Base-by-base conservation (phyloP, 2,888 invertebrate genomes). In the Clostera curtula region DNA sequence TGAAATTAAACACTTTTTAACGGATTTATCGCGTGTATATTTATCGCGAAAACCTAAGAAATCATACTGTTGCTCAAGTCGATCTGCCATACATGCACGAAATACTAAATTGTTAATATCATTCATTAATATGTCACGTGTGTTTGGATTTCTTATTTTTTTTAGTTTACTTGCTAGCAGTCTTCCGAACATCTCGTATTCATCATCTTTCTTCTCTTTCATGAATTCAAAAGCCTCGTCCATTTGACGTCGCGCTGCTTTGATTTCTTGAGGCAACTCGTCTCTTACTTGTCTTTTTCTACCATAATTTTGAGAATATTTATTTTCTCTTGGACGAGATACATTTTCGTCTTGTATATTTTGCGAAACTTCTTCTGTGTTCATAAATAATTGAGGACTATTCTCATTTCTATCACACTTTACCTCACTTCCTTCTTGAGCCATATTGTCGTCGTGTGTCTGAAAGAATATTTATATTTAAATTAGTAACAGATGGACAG, bases 161-260 rank as follows among this genome's bases (percentile, higher is more conserved):
- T 6, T 15, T 15, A 15, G 6, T 15, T 15, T 15, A 6, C 15
- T 15, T 6, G 15, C 15, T 5, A 15, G 6, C 6, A 15, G 6
- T 6, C 6, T 15, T 4, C 15, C 15, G 6, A 15, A 15, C 4
- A 15, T 15, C 6, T 15, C 15, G 6, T 6, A 15, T 15, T 15
- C 15, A 15, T 5, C 6, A 15, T 15, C 6, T 6, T 5, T 15
- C 4, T 6, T 15, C 6, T 6, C 4, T 15, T 15, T 15, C 4
- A 15, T 6, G 15, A 5, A 6, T 15, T 15, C 15, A 5, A 15
- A 15, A 5, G 15, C 15, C 6, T 15, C 15, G 4, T 15, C 4
- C 15, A 15, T 15, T 15, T 15, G 29, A 24, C 24, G 24, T 19
- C 19, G 24, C n/a, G 29, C 16, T 24, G 20, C 29, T 24, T 11